phyloP scores from a whole-genome alignment of 2,797 vertebrate genomes.

The Masticophis lateralis region DNA sequence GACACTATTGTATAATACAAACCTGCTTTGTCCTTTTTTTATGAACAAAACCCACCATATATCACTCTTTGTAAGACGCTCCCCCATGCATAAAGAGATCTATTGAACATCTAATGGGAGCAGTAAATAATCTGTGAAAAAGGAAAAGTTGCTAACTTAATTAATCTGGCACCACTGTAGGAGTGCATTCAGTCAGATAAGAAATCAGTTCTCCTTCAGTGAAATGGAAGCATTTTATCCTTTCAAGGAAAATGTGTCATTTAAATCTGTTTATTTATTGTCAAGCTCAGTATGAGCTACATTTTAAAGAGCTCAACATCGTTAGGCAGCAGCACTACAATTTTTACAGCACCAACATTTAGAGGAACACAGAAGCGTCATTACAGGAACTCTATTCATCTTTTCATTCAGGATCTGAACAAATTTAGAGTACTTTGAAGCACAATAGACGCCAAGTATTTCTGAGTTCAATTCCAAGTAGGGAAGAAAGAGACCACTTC shows the following conservation, averaged over 20 bases:
- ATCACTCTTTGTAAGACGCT: not conserved
- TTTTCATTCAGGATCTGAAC: constrained; percentile 60
- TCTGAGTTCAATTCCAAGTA: constrained; percentile 47
- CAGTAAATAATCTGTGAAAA: constrained; percentile 46
- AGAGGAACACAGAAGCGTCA: constrained; percentile 51
- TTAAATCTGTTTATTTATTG: constrained; percentile 66
- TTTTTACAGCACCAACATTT: constrained; percentile 59
- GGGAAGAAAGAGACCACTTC: constrained; percentile 36
- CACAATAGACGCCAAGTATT: constrained; percentile 41
- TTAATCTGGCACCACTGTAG: constrained; percentile 58
- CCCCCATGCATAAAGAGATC: constrained; percentile 22
- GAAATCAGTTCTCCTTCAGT: constrained; percentile 60
- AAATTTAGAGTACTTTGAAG: constrained; percentile 52
- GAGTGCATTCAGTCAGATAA: constrained; percentile 61
- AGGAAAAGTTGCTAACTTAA: constrained; percentile 53
- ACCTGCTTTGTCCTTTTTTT: not conserved
- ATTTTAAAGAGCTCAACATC: constrained; percentile 54
- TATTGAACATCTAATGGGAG: constrained; percentile 45
- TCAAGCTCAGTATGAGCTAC: constrained; percentile 55
- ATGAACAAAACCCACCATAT: not conserved
- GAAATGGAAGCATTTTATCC: constrained; percentile 39
- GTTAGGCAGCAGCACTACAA: constrained; percentile 48
- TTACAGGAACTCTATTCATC: constrained; percentile 63
- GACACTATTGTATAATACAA: constrained; percentile 4
- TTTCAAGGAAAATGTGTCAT: constrained; percentile 50